A percentile compares a stretch with the other conserved stretches of the same genome.
Evolutionary conservation across 2,113 vertebrate species (phyloP).

Genomic region (Thermophis baileyi): DNA sequence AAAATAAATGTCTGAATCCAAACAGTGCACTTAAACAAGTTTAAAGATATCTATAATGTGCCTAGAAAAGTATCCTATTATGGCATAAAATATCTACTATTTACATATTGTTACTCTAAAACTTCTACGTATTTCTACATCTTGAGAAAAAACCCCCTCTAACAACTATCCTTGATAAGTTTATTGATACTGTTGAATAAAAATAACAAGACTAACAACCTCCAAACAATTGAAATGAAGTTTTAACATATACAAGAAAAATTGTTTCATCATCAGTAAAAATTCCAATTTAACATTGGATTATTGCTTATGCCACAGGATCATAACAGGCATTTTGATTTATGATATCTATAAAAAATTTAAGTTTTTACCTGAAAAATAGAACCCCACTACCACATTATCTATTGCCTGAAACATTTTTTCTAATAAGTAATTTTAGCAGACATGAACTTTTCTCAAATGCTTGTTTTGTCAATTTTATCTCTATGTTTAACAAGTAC

Average conservation of each 20-base stretch:
- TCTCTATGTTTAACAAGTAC: slow-evolving; percentile 25
- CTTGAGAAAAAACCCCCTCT: slow-evolving; percentile 24
- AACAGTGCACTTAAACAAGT: neutral
- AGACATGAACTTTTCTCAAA: slow-evolving; percentile 36
- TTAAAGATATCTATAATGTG: slow-evolving; percentile 27
- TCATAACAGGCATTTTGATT: slow-evolving; percentile 23
- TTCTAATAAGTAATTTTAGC: slow-evolving; percentile 35
- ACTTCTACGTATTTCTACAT: slow-evolving; percentile 1
- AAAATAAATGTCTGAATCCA: neutral
- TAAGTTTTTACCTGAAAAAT: slow-evolving; percentile 16
- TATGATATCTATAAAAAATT: slow-evolving; percentile 10
- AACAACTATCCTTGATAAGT: slow-evolving; percentile 10
- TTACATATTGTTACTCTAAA: slow-evolving; percentile 20
- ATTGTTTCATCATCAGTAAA: neutral
- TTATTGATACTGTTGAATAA: slow-evolving; percentile 28
- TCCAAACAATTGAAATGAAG: slow-evolving; percentile 21
- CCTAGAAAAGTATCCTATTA: slow-evolving; percentile 17
- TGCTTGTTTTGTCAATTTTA: slow-evolving; percentile 34
- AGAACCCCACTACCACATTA: neutral
- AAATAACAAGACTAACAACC: slow-evolving; percentile 31
- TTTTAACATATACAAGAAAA: slow-evolving; percentile 21
- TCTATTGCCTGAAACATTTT: slow-evolving; percentile 35
- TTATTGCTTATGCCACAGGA: slow-evolving; percentile 20
- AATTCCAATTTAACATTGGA: neutral
- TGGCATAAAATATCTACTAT: neutral